A percentile compares a stretch with the other conserved stretches of the same genome.
phyloP scores from a whole-genome alignment of 2,113 vertebrate species.

The Nibea coibor region DNA sequence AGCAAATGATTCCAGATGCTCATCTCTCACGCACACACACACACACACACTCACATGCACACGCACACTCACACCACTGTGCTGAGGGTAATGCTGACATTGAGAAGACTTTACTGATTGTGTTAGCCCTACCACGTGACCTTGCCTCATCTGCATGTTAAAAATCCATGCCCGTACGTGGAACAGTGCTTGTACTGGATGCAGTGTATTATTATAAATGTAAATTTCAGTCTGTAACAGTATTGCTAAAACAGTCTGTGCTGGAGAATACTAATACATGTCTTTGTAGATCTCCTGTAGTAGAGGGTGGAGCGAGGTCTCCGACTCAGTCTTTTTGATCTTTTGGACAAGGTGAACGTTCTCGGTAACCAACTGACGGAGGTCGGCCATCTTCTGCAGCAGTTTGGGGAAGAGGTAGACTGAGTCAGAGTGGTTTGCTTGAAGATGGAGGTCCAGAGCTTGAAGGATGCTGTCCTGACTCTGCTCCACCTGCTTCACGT shows the following conservation, averaged over 20 bases:
- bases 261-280: conserved; percentile 90
- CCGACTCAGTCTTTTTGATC: conserved; percentile 97
- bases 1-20: conserved; percentile 79
- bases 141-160: conserved; percentile 50
- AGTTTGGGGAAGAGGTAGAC: conserved; percentile 98
- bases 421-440: conserved; percentile 93
- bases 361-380: conserved; percentile 97
- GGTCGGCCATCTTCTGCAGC: conserved; percentile 99
- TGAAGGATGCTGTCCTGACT: conserved; percentile 97
- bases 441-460: conserved; percentile 94
- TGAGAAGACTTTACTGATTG: conserved; percentile 64
- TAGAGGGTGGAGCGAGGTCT: conserved; percentile 95
- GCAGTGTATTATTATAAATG: conserved; percentile 67
- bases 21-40: conserved; percentile 17
- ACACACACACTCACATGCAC: not conserved
- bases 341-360: conserved; percentile 97
- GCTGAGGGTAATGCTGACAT: conserved; percentile 61
- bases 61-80: conserved; percentile 29
- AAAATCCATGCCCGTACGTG: conserved; percentile 59
- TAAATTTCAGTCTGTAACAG: conserved; percentile 74
- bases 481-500: conserved; percentile 96
- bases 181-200: conserved; percentile 76
- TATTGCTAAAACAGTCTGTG: conserved; percentile 73
- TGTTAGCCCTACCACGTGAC: conserved; percentile 63
- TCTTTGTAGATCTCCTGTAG: conserved; percentile 99